A percentile compares a stretch with the other conserved stretches of the same genome.
Conservation (phyloP, 2,113 vertebrate species). For the Nesogale talazaci region DNA sequence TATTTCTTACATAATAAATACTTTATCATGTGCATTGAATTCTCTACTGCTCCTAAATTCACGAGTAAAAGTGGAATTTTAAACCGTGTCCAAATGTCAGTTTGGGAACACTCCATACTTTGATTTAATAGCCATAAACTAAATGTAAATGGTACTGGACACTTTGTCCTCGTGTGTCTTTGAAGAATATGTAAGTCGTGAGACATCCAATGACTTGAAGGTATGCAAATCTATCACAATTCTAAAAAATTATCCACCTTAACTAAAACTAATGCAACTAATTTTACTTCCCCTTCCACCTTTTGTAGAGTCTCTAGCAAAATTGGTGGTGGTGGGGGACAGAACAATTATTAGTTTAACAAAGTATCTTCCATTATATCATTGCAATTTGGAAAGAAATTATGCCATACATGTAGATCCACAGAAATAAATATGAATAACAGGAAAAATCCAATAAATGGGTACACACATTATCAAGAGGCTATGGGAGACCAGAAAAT, state of each 20-base stretch:
- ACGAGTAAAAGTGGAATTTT: not conserved
- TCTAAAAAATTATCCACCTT: constrained; percentile 4
- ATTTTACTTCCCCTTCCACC: not conserved
- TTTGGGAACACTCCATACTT: not conserved
- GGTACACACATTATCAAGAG: not conserved
- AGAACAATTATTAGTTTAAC: not conserved
- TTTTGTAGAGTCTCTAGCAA: not conserved
- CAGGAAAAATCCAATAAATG: not conserved
- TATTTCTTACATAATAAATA: not conserved
- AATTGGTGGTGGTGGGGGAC: not conserved
- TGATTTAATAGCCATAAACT: not conserved
- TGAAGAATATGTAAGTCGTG: not conserved
- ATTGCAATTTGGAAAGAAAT: not conserved
- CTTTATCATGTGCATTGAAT: not conserved
- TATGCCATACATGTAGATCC: not conserved
- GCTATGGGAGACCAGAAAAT: not conserved
- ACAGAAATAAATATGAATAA: not conserved
- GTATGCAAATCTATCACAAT: not conserved
- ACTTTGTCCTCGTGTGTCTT: not conserved
- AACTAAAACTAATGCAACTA: not conserved
- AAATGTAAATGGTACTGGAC: not conserved
- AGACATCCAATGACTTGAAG: not conserved
- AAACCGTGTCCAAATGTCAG: not conserved
- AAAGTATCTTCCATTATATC: not conserved
- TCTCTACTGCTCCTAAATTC: not conserved